phyloP scores from a whole-genome alignment of 1,140 invertebrate species.

The Drosophila santomea region DNA sequence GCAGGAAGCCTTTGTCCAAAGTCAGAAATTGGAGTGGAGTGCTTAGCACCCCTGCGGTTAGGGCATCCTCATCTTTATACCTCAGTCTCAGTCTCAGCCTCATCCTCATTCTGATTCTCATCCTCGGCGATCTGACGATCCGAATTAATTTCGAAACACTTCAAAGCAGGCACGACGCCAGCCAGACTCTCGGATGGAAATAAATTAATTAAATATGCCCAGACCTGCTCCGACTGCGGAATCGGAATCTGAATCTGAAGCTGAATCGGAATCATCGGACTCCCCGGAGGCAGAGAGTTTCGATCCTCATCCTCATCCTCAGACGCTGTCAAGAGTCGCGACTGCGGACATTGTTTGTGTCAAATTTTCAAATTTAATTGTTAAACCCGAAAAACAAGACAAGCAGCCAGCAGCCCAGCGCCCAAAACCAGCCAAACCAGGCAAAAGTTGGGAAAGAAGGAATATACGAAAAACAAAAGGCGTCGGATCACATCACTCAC shows the following conservation, averaged over 20 bases:
- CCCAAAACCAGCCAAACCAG: conserved; percentile 52
- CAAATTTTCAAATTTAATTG: conserved; percentile 83
- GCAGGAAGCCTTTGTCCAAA: conserved; percentile 41
- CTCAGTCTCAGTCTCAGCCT: not conserved
- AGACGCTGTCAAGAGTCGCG: conserved; percentile 25
- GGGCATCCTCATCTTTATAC: conserved; percentile 33
- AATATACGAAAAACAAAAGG: conserved; percentile 61
- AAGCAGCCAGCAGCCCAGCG: conserved; percentile 49
- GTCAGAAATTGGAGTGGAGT: conserved; percentile 57
- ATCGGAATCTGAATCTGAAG: conserved; percentile 5
- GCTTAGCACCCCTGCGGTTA: conserved; percentile 68
- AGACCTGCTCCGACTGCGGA: conserved; percentile 27
- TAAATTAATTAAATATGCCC: conserved; percentile 83
- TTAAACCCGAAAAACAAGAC: conserved; percentile 83
- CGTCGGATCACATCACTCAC: conserved; percentile 71
- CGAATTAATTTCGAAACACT: conserved; percentile 83
- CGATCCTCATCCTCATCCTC: conserved; percentile 25
- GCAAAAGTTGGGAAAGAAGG: conserved; percentile 8
- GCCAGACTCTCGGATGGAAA: conserved; percentile 61
- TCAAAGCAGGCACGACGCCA: conserved; percentile 67
- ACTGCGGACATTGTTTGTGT: conserved; percentile 72
- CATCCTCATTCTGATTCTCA: not conserved
- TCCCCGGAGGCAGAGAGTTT: conserved; percentile 52
- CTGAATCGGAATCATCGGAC: conserved; percentile 30
- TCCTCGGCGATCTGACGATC: conserved; percentile 58